Percentiles rank a stretch among this genome's conserved stretches.
These are phyloP conservation scores for Caenorhabditis elegans DNA, from an alignment of 1,140 invertebrate genomes.

Conservation along the genomic window DNA sequence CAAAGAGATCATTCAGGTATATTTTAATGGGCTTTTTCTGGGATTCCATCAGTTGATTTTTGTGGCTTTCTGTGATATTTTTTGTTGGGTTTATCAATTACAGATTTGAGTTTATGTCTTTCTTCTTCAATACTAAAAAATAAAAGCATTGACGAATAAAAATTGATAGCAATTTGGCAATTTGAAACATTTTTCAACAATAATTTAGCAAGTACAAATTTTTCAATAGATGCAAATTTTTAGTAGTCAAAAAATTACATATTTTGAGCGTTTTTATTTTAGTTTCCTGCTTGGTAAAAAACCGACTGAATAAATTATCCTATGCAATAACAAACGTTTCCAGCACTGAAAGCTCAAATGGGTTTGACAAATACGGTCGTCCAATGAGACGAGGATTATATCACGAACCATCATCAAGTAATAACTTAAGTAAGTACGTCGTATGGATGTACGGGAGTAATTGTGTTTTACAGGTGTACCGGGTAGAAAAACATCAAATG, in stretches of 20 bases:
- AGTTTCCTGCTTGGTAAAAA: too few relatives aligned
- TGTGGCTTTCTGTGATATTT: not conserved
- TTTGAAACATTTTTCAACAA: not conserved
- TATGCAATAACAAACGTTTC: too few relatives aligned
- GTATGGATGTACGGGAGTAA: too few relatives aligned
- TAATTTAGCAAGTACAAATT: too few relatives aligned
- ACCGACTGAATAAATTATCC: too few relatives aligned
- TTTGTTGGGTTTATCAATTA: not conserved
- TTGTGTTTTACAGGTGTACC: not conserved
- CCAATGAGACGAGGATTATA: constrained; percentile 29
- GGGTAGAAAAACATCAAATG: not conserved
- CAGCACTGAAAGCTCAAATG: constrained; percentile 47
- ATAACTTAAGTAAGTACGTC: not conserved
- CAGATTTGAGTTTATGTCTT: too few relatives aligned
- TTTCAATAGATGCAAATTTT: too few relatives aligned
- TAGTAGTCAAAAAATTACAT: too few relatives aligned
- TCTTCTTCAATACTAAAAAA: too few relatives aligned
- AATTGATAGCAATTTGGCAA: too few relatives aligned
- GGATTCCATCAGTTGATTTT: not conserved
- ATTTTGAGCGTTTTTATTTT: too few relatives aligned
- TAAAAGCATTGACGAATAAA: too few relatives aligned
- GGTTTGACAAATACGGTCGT: constrained; percentile 55
- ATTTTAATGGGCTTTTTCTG: not conserved
- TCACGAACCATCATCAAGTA: constrained; percentile 5
- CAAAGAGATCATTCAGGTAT: constrained; percentile 40